Percentiles rank a stretch among this genome's conserved stretches.
phyloP scores from a whole-genome alignment of 2,797 vertebrate genomes.

The Limosa lapponica region DNA sequence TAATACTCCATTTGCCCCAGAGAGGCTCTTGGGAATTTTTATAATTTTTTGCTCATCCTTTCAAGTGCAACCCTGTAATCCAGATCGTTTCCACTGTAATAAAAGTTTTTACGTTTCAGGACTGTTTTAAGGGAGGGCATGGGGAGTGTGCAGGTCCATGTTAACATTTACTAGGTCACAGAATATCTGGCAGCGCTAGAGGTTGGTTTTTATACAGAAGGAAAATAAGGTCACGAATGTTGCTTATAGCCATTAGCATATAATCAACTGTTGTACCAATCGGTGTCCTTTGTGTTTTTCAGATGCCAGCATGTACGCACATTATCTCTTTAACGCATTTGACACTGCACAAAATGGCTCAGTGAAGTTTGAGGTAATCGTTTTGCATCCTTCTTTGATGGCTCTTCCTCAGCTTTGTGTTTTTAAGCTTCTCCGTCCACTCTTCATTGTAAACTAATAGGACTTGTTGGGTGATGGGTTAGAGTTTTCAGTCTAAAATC shows the following conservation, averaged over 20 bases:
- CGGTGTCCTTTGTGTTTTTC: conserved; percentile 61
- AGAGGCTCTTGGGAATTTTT: neutral
- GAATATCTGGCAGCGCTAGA: neutral
- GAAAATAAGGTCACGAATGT: neutral
- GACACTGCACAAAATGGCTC: conserved; percentile 94
- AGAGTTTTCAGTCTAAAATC: neutral
- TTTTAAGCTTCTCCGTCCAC: neutral
- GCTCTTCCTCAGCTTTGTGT: neutral
- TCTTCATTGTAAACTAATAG: neutral
- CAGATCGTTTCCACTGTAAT: neutral
- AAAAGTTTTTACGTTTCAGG: neutral
- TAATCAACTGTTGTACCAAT: neutral
- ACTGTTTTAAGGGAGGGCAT: neutral
- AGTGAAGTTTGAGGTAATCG: conserved; percentile 95
- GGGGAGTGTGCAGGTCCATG: neutral
- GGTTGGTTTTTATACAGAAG: neutral
- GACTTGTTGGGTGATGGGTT: neutral
- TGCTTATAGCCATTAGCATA: neutral
- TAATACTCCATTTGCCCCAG: neutral
- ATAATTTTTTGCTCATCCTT: neutral
- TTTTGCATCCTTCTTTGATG: neutral
- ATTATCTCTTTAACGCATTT: conserved; percentile 97
- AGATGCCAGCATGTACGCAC: conserved; percentile 97
- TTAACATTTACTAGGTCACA: neutral
- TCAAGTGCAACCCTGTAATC: neutral